Conservation (phyloP, 1,140 invertebrate genomes). For the Monochamus saltuarius region DNA sequence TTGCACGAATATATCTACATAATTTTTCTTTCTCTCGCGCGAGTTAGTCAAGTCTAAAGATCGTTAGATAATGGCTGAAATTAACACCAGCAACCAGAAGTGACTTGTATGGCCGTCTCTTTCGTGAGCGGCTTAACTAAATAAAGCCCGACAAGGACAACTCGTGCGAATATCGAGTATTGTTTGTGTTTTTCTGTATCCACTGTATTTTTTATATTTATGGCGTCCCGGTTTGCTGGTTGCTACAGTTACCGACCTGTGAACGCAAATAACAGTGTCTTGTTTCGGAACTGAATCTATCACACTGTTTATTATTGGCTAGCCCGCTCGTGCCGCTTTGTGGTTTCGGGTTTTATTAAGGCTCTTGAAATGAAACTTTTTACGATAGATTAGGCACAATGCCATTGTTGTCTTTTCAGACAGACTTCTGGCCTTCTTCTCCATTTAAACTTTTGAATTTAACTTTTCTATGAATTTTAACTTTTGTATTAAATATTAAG, state of each 20-base stretch:
- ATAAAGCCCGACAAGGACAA: slow-evolving; percentile 15
- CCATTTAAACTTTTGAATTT: too few species aligned
- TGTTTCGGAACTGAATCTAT: slow-evolving; percentile 30
- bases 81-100: slow-evolving; percentile 46
- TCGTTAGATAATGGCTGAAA: slow-evolving; percentile 51
- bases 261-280: slow-evolving; percentile 45
- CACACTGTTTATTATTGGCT: slow-evolving; percentile 25
- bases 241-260: slow-evolving; percentile 44
- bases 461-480: too few species aligned
- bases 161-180: slow-evolving; percentile 34
- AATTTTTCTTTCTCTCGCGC: slow-evolving; percentile 52
- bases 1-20: slow-evolving; percentile 42
- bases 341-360: slow-evolving; percentile 5
- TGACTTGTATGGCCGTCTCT: slow-evolving; percentile 29
- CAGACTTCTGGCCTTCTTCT: background rate
- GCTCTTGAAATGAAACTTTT: slow-evolving; percentile 9
- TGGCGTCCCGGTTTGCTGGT: slow-evolving; percentile 45
- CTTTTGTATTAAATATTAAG: too few species aligned
- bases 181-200: slow-evolving; percentile 37
- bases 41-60: slow-evolving; percentile 52
- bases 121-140: slow-evolving; percentile 1
- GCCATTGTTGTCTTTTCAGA: background rate
- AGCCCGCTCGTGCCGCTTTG: slow-evolving; percentile 16
- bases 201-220: slow-evolving; percentile 41
- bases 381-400: background rate